phyloP scores from a whole-genome alignment of 2,888 invertebrate genomes.

The Arrhopalites spinosus region DNA sequence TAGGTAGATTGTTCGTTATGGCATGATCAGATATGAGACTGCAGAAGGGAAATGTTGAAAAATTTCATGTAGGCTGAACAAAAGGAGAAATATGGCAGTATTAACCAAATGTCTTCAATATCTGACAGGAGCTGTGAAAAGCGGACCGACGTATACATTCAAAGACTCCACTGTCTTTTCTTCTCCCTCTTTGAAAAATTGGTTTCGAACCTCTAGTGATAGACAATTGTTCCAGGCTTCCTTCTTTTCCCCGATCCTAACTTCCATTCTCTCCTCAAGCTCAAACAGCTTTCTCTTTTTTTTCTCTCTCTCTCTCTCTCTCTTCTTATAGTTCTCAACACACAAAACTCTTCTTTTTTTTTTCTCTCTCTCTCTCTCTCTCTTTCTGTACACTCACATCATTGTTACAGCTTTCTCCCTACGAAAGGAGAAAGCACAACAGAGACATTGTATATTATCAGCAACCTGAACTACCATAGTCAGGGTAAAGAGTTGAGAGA shows the following conservation, averaged over 20 bases:
- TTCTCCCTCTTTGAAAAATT: constrained; percentile 31
- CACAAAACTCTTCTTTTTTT: constrained; percentile 2
- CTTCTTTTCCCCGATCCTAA: not conserved
- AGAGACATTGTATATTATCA: not conserved
- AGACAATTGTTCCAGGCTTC: constrained; percentile 20
- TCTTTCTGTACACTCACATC: too few relatives aligned
- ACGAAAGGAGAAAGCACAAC: not conserved
- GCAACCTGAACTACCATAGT: too few relatives aligned
- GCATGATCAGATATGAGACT: constrained; percentile 7
- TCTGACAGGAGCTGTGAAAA: constrained; percentile 42
- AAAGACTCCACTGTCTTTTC: constrained; percentile 28
- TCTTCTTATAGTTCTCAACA: not conserved
- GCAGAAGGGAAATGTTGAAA: constrained; percentile 41
- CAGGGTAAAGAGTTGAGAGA: too few relatives aligned
- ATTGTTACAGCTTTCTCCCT: not conserved
- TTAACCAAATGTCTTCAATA: constrained; percentile 49
- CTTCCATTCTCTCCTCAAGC: not conserved
- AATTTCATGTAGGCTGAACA: constrained; percentile 45
- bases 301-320: constrained; percentile 10
- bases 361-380: not conserved
- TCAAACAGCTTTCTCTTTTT: constrained; percentile 16
- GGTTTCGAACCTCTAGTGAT: constrained; percentile 25
- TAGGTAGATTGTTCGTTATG: not conserved
- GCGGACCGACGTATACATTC: constrained; percentile 35
- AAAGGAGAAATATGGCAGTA: constrained; percentile 49